A percentile compares a stretch with the other conserved stretches of the same genome.
These are phyloP conservation scores for Lagorchestes hirsutus DNA, from an alignment of 2,797 vertebrate genomes.

Conservation along the genomic window DNA sequence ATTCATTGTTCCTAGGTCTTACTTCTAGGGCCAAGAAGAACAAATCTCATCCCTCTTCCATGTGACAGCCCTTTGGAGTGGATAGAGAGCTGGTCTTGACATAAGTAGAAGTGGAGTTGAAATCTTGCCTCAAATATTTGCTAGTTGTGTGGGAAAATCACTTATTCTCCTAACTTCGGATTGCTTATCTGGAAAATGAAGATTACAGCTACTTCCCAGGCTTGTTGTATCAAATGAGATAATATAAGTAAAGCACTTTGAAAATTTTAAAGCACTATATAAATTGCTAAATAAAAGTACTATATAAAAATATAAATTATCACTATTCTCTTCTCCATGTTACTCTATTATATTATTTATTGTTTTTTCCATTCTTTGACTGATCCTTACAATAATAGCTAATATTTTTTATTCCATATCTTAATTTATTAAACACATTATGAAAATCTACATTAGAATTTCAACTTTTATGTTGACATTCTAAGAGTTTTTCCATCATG, in stretches of 20 bases:
- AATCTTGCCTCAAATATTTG: not conserved
- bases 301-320: not conserved
- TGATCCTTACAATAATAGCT: not conserved
- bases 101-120: not conserved
- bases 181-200: not conserved
- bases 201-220: no score
- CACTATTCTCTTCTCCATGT: not conserved
- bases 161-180: not conserved
- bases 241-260: not conserved
- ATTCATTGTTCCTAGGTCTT: not conserved
- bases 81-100: not conserved
- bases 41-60: not conserved
- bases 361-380: not conserved
- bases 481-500: conserved; percentile 77
- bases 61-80: not conserved
- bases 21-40: not conserved
- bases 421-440: conserved; percentile 88
- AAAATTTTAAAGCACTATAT: not conserved
- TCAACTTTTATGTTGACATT: conserved; percentile 86
- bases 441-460: conserved; percentile 86
- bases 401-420: conserved; percentile 76
- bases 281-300: no score
- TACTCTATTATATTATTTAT: not conserved
- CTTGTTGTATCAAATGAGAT: not conserved
- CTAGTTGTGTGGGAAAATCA: not conserved